phyloP scores from a whole-genome alignment of 2,888 invertebrate genomes.

The Spisula solida region DNA sequence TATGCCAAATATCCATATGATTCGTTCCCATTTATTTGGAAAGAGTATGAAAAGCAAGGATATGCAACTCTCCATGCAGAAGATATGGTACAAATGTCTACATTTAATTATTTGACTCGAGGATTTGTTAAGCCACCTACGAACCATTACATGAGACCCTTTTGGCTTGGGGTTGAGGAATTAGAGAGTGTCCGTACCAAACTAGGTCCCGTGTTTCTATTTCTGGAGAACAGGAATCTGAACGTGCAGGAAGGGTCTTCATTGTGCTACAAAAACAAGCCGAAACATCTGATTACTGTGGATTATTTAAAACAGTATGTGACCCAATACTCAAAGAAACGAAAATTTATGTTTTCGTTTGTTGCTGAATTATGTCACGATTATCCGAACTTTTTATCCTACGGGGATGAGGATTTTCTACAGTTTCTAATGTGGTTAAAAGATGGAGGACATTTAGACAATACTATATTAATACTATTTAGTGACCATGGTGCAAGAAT shows the following conservation, averaged over 20 bases:
- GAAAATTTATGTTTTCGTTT: slow-evolving; percentile 95
- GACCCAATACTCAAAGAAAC: slow-evolving; percentile 89
- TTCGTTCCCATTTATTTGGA: slow-evolving; percentile 70
- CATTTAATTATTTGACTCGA: slow-evolving; percentile 67
- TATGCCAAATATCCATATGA: slow-evolving; percentile 61
- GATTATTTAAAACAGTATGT: slow-evolving; percentile 90
- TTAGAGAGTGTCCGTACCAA: slow-evolving; percentile 50
- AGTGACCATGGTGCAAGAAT: slow-evolving; percentile 97
- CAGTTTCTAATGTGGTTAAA: slow-evolving; percentile 89
- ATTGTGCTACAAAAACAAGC: slow-evolving; percentile 61
- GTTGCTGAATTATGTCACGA: slow-evolving; percentile 95
- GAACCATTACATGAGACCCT: slow-evolving; percentile 73
- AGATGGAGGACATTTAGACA: slow-evolving; percentile 78
- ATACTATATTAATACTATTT: slow-evolving; percentile 88
- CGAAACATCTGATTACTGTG: slow-evolving; percentile 89
- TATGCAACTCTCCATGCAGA: slow-evolving; percentile 69
- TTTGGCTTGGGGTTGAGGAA: slow-evolving; percentile 59
- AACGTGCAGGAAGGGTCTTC: slow-evolving; percentile 53
- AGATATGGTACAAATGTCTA: slow-evolving; percentile 59
- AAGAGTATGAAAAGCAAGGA: slow-evolving; percentile 60
- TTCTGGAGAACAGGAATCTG: slow-evolving; percentile 62
- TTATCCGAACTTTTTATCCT: slow-evolving; percentile 92
- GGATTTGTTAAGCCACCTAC: slow-evolving; percentile 69
- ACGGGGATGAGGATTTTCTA: slow-evolving; percentile 91
- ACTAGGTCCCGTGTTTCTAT: slow-evolving; percentile 58